Percentiles rank a stretch among this genome's conserved stretches.
phyloP scores from a whole-genome alignment of 1,140 invertebrate species.

The Melitaea cinxia region DNA sequence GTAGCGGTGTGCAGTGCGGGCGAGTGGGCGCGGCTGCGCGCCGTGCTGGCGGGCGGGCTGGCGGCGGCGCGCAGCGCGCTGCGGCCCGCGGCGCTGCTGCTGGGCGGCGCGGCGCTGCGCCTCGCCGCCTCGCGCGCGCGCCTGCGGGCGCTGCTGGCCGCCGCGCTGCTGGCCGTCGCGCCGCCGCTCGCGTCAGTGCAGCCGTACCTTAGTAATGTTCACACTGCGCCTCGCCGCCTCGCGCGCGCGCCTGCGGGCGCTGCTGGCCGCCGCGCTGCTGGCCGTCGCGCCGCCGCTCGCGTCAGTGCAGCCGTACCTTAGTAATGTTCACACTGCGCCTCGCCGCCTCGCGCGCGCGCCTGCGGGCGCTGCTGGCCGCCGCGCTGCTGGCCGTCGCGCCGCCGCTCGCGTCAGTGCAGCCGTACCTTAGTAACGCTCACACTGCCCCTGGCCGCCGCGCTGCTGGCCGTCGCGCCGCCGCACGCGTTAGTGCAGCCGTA shows the following conservation, averaged over 20 bases:
- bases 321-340: too few relatives aligned
- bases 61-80: constrained; percentile 40
- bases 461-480: constrained; percentile 8
- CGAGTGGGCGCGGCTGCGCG: constrained; percentile 44
- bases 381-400: constrained; percentile 9
- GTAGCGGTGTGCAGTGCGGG: constrained; percentile 49
- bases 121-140: constrained; percentile 28
- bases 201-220: too few relatives aligned
- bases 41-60: constrained; percentile 42
- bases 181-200: constrained; percentile 15
- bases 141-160: constrained; percentile 38
- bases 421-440: too few relatives aligned
- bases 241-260: not conserved
- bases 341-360: too few relatives aligned
- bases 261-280: constrained; percentile 1
- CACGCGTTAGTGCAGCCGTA: constrained; percentile 6
- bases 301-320: too few relatives aligned
- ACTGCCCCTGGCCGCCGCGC: too few relatives aligned
- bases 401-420: constrained; percentile 6
- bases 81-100: constrained; percentile 33
- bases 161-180: constrained; percentile 21
- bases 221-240: too few relatives aligned
- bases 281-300: constrained; percentile 5
- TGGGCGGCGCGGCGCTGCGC: constrained; percentile 47
- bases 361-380: not conserved